phyloP scores from a whole-genome alignment of 2,888 invertebrate genomes.

The Tetramorium bicarinatum region DNA sequence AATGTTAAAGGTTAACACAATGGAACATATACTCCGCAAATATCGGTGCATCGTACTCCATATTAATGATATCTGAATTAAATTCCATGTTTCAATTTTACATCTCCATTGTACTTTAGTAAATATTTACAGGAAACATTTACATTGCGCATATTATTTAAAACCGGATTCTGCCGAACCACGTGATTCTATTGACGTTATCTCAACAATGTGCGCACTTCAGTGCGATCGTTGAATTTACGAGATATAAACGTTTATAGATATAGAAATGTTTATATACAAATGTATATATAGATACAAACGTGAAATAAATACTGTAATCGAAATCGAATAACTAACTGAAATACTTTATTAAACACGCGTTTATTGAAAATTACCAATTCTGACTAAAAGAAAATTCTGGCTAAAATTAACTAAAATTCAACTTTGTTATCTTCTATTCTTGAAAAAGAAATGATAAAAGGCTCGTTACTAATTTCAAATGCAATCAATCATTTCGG shows the following conservation, averaged over 20 bases:
- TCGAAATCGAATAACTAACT: background rate
- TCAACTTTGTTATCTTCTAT: background rate
- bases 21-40: background rate
- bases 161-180: background rate
- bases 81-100: background rate
- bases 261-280: background rate
- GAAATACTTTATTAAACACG: background rate
- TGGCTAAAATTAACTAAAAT: background rate
- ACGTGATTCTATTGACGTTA: background rate
- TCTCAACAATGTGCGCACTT: background rate
- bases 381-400: background rate
- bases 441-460: background rate
- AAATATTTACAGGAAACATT: background rate
- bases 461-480: background rate
- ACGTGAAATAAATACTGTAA: background rate
- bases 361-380: background rate
- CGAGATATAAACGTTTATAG: background rate
- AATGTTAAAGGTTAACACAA: constrained; percentile 28
- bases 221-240: background rate
- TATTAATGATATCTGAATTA: background rate
- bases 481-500: background rate
- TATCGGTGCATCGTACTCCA: background rate
- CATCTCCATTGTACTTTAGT: background rate
- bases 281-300: background rate
- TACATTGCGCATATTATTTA: background rate